Evolutionary conservation across 2,113 vertebrate genomes (phyloP).

Genomic region (Daphoenositta chrysoptera): DNA sequence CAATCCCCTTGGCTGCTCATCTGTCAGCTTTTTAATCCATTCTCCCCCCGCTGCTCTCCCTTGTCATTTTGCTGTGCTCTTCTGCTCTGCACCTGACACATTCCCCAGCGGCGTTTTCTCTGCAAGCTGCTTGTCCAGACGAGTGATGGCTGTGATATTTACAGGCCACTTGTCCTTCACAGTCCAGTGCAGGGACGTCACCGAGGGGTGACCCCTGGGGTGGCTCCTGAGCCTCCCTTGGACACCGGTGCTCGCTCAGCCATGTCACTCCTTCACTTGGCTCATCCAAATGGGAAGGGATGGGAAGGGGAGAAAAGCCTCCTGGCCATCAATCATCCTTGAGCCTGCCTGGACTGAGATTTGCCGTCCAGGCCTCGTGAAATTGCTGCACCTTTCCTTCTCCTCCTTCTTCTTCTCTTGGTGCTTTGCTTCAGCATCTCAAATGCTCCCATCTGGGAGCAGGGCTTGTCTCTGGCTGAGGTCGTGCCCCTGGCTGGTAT

Average conservation of each 20-base stretch:
- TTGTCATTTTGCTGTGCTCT: background rate
- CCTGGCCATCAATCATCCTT: background rate
- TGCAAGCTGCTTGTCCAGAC: background rate
- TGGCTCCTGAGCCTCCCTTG: background rate
- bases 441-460: background rate
- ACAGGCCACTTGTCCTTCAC: background rate
- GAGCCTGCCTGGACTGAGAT: background rate
- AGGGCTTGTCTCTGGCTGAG: background rate
- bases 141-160: background rate
- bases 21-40: background rate
- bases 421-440: background rate
- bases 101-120: background rate
- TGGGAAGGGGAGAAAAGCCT: background rate
- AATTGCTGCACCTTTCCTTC: background rate
- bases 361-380: background rate
- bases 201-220: accelerated
- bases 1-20: background rate
- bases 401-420: accelerated
- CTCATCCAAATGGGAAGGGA: background rate
- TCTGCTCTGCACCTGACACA: accelerated
- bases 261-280: background rate
- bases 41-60: background rate
- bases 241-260: background rate
- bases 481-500: background rate
- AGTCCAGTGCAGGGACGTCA: background rate